Evolutionary conservation across 2,797 vertebrate genomes (phyloP).

Genomic region (Salarias fasciatus): DNA sequence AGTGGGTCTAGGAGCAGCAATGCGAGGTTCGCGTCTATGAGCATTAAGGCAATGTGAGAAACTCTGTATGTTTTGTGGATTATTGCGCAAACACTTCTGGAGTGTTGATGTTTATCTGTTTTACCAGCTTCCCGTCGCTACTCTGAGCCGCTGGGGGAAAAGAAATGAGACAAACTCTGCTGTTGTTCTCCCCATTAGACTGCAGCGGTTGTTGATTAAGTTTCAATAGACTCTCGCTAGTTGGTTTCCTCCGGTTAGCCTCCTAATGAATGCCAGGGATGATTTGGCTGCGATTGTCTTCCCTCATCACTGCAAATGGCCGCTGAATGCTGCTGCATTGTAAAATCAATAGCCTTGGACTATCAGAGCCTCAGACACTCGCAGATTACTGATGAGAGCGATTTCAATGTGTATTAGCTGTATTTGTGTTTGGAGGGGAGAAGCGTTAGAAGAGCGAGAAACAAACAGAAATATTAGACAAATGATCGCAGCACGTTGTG

Average conservation of each 20-base stretch:
- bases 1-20: not conserved
- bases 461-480: not conserved
- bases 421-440: not conserved
- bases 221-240: constrained; percentile 72
- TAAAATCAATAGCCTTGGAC: constrained; percentile 75
- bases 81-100: constrained; percentile 22
- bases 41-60: not conserved
- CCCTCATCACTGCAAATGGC: constrained; percentile 77
- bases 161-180: constrained; percentile 47
- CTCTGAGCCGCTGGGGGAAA: constrained; percentile 33
- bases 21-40: not conserved
- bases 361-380: constrained; percentile 55
- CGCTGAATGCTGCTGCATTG: constrained; percentile 63
- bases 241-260: constrained; percentile 62
- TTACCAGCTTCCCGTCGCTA: constrained; percentile 21
- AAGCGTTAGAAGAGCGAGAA: constrained; percentile 14
- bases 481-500: constrained; percentile 12
- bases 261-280: constrained; percentile 76
- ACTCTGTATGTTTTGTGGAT: not conserved
- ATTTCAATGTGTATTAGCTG: constrained; percentile 43
- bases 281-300: constrained; percentile 76
- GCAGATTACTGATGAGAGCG: constrained; percentile 72
- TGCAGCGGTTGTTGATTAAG: constrained; percentile 73
- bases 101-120: constrained; percentile 34
- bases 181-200: constrained; percentile 60